These are phyloP conservation scores for Troides helena DNA, from an alignment of 2,888 invertebrate genomes.

Conservation along the genomic window DNA sequence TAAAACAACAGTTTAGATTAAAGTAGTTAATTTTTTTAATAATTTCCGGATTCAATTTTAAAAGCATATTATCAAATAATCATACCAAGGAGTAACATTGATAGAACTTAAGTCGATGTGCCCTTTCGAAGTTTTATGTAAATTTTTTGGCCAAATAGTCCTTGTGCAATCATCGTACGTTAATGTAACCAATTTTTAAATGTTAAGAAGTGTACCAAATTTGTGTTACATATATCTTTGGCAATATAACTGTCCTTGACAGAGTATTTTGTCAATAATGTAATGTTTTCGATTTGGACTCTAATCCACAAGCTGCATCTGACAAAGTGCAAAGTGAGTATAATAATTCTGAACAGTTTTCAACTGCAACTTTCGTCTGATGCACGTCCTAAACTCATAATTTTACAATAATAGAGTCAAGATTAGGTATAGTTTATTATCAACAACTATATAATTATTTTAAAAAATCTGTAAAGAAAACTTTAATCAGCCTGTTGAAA, in stretches of 20 bases:
- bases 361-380: no score
- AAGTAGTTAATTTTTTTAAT: neutral
- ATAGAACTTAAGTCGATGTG: neutral
- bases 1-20: neutral
- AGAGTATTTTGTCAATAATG: neutral
- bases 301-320: neutral
- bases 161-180: neutral
- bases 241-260: neutral
- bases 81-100: neutral
- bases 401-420: no score
- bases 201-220: conserved; percentile 2
- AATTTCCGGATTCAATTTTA: neutral
- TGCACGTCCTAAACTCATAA: no score
- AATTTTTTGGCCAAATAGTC: neutral
- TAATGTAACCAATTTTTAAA: conserved; percentile 1
- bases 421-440: no score
- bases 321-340: neutral
- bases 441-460: no score
- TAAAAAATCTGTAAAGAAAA: no score
- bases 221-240: conserved; percentile 4
- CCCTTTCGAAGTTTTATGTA: neutral
- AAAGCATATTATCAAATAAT: neutral
- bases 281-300: neutral
- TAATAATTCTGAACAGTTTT: no score
- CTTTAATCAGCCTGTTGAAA: no score